Evolutionary conservation across 2,113 vertebrate species (phyloP).

Genomic region (Todiramphus chloris): DNA sequence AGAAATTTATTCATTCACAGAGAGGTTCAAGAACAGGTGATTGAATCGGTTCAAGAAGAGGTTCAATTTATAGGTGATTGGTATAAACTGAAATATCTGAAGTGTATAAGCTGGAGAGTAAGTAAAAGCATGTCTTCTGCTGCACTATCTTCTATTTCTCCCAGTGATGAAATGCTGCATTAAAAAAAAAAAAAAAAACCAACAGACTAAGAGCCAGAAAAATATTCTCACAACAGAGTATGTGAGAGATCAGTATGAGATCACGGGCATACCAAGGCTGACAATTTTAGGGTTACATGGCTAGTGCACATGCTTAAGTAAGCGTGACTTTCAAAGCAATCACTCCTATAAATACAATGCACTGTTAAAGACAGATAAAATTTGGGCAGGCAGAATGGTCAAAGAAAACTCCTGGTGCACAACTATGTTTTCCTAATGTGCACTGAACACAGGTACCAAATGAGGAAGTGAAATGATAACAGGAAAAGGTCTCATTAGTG

Average conservation of each 20-base stretch:
- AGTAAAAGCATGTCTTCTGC: neutral
- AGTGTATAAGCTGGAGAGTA: neutral
- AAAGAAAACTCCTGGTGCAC: neutral
- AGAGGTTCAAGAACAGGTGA: neutral
- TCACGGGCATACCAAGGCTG: neutral
- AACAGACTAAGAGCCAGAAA: neutral
- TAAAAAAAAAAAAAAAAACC: neutral
- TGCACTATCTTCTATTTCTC: neutral
- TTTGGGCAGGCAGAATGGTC: neutral
- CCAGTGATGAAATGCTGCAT: neutral
- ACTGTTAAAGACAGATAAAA: neutral
- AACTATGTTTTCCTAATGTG: neutral
- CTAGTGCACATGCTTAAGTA: neutral
- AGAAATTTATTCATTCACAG: neutral
- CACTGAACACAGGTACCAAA: neutral
- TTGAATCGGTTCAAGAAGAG: neutral
- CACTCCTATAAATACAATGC: neutral
- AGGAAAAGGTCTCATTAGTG: neutral
- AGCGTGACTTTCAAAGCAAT: neutral
- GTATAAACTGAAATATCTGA: neutral
- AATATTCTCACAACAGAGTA: neutral
- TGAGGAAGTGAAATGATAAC: neutral
- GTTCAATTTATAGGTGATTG: neutral
- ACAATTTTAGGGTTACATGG: neutral
- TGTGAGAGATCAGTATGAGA: neutral